These are phyloP conservation scores for Limnephilus rhombicus DNA, from an alignment of 2,888 invertebrate species.

Conservation along the genomic window DNA sequence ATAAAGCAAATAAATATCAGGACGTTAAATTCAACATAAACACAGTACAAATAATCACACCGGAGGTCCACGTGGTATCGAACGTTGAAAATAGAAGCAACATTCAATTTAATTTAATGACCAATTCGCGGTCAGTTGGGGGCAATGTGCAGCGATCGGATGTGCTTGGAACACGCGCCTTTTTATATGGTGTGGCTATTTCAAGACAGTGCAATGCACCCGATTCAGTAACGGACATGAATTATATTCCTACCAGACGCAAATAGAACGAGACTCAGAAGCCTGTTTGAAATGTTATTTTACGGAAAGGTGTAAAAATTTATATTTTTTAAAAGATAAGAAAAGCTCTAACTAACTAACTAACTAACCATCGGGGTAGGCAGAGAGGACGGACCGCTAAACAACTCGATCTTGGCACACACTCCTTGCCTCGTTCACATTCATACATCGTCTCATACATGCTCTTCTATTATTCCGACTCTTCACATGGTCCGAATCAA, in stretches of 20 bases:
- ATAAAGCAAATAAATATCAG: neutral
- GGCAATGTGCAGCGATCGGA: constrained; percentile 16
- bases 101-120: neutral
- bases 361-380: no score
- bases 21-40: neutral
- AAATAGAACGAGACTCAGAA: neutral
- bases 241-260: neutral
- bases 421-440: no score
- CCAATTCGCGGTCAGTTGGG: constrained; percentile 27
- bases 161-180: neutral
- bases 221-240: neutral
- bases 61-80: neutral
- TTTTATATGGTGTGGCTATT: neutral
- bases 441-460: no score
- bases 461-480: no score
- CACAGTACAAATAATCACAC: neutral
- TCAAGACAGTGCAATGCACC: constrained; percentile 17
- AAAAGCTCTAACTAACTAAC: neutral
- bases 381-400: no score
- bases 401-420: no score
- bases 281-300: neutral
- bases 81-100: neutral
- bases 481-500: no score
- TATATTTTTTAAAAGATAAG: neutral
- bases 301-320: neutral